phyloP scores from a whole-genome alignment of 2,888 invertebrate genomes.

The Latrodectus elegans region DNA sequence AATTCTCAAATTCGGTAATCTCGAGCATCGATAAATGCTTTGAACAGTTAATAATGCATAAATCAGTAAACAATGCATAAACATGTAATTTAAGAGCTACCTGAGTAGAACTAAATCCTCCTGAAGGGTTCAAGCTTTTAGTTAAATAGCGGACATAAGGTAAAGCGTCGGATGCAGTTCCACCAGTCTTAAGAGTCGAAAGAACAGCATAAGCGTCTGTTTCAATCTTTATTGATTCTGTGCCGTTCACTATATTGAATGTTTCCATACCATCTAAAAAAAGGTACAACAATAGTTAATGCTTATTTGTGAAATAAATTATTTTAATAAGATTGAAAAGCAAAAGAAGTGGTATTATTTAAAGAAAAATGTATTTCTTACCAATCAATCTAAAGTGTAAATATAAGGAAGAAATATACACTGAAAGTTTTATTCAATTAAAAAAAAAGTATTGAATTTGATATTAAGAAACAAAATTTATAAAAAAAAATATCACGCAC shows the following conservation, averaged over 20 bases:
- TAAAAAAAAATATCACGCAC: too few species aligned
- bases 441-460: too few species aligned
- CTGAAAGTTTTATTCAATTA: too few species aligned
- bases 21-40: too few species aligned
- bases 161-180: conserved; percentile 78
- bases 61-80: too few species aligned
- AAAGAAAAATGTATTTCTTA: not conserved
- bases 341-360: not conserved
- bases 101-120: conserved; percentile 76
- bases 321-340: not conserved
- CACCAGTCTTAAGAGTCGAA: conserved; percentile 78
- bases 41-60: too few species aligned
- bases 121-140: conserved; percentile 81
- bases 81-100: not conserved
- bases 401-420: too few species aligned
- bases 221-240: conserved; percentile 80
- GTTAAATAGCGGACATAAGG: conserved; percentile 84
- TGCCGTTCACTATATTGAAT: not conserved
- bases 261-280: not conserved
- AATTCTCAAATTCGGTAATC: too few species aligned
- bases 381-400: not conserved
- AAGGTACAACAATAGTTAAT: not conserved
- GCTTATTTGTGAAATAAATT: not conserved
- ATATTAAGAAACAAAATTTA: too few species aligned
- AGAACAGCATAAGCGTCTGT: conserved; percentile 82